Percentiles rank a stretch among this genome's conserved stretches.
Evolutionary conservation across 2,888 invertebrate species (phyloP).

Genomic region (Drosophila prostipennis): DNA sequence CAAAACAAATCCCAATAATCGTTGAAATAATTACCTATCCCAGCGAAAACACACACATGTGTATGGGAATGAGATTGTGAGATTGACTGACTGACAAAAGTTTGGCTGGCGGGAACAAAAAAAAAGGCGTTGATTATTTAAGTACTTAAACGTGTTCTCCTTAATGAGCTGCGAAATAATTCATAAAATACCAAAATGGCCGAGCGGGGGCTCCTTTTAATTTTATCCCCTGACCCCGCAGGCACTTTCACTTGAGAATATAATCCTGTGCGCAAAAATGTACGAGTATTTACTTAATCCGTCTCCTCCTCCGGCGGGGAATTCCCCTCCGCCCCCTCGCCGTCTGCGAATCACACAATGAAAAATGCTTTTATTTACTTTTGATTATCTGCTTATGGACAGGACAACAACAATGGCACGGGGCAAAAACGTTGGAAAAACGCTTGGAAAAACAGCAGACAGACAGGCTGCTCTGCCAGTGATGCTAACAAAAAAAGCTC

Average conservation of each 20-base stretch:
- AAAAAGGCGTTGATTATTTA: slow-evolving; percentile 52
- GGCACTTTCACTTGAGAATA: background rate
- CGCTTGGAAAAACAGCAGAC: slow-evolving; percentile 8
- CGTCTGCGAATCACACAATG: slow-evolving; percentile 20
- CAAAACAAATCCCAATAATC: slow-evolving; percentile 54
- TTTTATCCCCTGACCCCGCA: background rate
- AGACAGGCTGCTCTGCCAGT: too few species aligned
- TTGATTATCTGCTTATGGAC: slow-evolving; percentile 45
- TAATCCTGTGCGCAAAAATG: slow-evolving; percentile 10
- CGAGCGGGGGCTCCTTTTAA: background rate
- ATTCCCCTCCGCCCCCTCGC: background rate
- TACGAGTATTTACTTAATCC: slow-evolving; percentile 22
- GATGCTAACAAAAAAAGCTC: background rate
- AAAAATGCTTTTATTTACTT: slow-evolving; percentile 37
- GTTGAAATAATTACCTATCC: slow-evolving; percentile 27
- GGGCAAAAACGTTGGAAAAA: background rate
- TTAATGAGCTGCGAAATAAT: slow-evolving; percentile 51
- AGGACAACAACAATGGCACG: slow-evolving; percentile 1
- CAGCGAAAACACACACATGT: background rate
- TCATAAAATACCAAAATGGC: slow-evolving; percentile 38
- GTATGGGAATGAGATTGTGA: background rate
- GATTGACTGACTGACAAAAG: slow-evolving; percentile 32
- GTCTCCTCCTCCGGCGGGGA: background rate
- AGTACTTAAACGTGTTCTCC: slow-evolving; percentile 63
- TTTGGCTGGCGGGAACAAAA: slow-evolving; percentile 1